Base-by-base conservation (phyloP, 1,140 invertebrate genomes). In the Drosophila santomea region DNA sequence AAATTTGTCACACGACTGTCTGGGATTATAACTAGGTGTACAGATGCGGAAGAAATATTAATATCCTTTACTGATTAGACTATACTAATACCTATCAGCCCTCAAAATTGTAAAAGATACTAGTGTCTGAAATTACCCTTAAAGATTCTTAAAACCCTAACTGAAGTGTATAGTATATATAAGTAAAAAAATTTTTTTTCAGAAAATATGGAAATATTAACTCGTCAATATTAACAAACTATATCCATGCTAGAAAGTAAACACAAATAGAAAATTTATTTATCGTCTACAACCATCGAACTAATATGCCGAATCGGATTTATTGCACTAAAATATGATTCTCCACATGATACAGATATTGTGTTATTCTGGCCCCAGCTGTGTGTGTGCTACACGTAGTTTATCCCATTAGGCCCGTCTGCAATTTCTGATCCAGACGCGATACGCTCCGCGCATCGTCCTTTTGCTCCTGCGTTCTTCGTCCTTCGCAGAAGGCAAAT, bases 341-440 rank as follows among this genome's bases (percentile, higher is more conserved):
- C n/a, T 39, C 5, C 2, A 11, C 17, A 59, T 14, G 15, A 43
- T 17, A 45, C 7, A 32, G 32, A 10, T 45, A 45, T 59, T 63
- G 5, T 54, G 36, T 54, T 35, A 28, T 25, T 54, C 35, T 62
- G 50, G 4, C 32, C 32, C n/a, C 50, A n/a, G 23, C n/a, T 69
- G 36, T 58, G 25, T 32, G 52, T 43, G 44, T 58, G 41, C 61
- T 47, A 50, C 39, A 78, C 47, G 67, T 78, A 82, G 83, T 72
- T 88, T 85, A 86, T 86, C 68, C 83, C 78, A 82, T 85, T 86
- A 88, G 68, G 84, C 76, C 52, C 48, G 80, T 83, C 80, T 80
- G 80, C 71, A 66, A 74, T 69, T 82, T 72, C 71, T 80, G 81
- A 72, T 72, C 68, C 68, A 50, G 68, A 57, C 66, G 44, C 56